Conservation (phyloP, 2,888 invertebrate species). For the Hypomecis atomaria region DNA sequence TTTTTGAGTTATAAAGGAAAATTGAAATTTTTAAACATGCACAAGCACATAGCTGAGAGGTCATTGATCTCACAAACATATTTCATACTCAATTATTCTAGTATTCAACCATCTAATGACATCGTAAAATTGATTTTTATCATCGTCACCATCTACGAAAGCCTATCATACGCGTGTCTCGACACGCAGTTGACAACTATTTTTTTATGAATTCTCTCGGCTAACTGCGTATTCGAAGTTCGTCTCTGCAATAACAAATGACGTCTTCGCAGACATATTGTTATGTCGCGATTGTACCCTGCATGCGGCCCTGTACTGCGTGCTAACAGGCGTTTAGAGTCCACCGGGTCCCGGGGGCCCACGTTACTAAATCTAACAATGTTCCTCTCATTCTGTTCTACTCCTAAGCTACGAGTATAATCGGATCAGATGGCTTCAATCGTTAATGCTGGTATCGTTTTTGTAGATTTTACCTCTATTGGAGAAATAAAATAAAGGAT, state of each 20-base stretch:
- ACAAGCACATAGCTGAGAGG: too few relatives aligned
- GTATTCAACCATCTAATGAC: too few relatives aligned
- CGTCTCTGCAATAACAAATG: conserved; percentile 50
- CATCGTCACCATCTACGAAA: too few relatives aligned
- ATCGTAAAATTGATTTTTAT: too few relatives aligned
- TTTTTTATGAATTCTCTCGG: neutral
- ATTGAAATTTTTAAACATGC: too few relatives aligned
- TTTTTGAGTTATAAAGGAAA: too few relatives aligned
- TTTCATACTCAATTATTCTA: too few relatives aligned
- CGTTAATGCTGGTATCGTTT: conserved; percentile 1
- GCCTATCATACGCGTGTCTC: too few relatives aligned
- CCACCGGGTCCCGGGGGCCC: conserved; percentile 62
- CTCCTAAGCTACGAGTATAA: conserved; percentile 34
- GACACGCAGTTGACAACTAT: neutral
- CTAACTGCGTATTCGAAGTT: conserved; percentile 23
- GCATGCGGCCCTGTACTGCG: conserved; percentile 70
- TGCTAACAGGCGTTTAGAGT: conserved; percentile 85
- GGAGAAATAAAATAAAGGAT: neutral
- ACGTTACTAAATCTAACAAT: conserved; percentile 75
- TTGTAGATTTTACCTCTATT: neutral
- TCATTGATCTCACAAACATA: too few relatives aligned
- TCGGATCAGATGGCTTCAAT: conserved; percentile 36
- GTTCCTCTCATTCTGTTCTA: conserved; percentile 46
- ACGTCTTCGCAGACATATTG: conserved; percentile 8
- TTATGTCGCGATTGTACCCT: conserved; percentile 12